Conservation (phyloP, 2,797 vertebrate genomes). For the Staurois parvus region DNA sequence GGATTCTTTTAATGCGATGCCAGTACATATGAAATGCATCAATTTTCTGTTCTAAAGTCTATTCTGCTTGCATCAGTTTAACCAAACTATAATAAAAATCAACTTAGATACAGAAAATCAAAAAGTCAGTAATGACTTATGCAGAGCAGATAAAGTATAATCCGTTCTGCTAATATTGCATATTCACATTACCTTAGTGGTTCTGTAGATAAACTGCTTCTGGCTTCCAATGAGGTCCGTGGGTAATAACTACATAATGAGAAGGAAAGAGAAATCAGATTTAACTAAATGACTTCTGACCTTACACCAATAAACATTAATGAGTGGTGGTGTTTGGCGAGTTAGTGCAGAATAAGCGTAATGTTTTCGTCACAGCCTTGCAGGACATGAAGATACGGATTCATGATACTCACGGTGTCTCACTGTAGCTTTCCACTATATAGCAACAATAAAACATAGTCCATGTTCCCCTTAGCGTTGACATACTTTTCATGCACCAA, state of each 20-base stretch:
- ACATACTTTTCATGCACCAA: too few species aligned
- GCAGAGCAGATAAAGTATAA: slow-evolving; percentile 1
- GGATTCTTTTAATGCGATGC: background rate
- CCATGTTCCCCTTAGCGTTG: too few species aligned
- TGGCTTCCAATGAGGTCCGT: slow-evolving; percentile 53
- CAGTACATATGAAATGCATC: background rate
- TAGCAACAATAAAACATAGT: too few species aligned
- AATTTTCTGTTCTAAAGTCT: too few species aligned
- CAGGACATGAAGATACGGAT: too few species aligned
- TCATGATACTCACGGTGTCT: too few species aligned
- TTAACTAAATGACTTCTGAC: background rate
- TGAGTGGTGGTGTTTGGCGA: background rate
- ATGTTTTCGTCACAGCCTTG: background rate
- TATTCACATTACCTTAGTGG: slow-evolving; percentile 50
- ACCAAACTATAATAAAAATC: too few species aligned
- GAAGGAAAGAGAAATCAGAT: slow-evolving; percentile 46
- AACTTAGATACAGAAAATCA: background rate
- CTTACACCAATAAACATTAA: slow-evolving; percentile 1
- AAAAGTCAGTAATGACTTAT: background rate
- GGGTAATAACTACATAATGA: slow-evolving; percentile 56
- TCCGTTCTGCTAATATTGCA: background rate
- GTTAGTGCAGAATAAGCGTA: background rate
- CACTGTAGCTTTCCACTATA: too few species aligned
- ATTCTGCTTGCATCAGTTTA: too few species aligned
- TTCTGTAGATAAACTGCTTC: slow-evolving; percentile 47